phyloP scores from a whole-genome alignment of 2,113 vertebrate species.

The Rhodinocichla rosea region DNA sequence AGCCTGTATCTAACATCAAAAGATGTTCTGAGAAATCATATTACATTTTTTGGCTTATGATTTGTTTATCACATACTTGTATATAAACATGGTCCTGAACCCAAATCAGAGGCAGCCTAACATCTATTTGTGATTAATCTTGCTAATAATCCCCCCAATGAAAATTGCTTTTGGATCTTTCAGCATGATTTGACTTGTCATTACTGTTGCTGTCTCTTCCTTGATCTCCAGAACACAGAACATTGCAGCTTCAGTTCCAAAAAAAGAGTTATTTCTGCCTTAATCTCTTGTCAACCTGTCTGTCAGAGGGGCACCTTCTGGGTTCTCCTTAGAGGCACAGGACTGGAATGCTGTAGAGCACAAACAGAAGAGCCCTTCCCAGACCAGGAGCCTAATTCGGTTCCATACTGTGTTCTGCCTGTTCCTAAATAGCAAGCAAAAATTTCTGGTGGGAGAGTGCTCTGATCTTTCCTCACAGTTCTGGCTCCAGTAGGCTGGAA shows the following conservation, averaged over 20 bases:
- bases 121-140: constrained; percentile 60
- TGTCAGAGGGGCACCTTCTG: neutral
- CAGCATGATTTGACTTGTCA: constrained; percentile 44
- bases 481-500: neutral
- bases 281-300: neutral
- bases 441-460: neutral
- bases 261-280: neutral
- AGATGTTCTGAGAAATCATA: constrained; percentile 44
- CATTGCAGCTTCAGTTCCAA: neutral
- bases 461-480: neutral
- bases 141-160: constrained; percentile 15
- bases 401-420: neutral
- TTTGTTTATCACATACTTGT: constrained; percentile 54
- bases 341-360: neutral
- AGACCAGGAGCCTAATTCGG: neutral
- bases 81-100: neutral
- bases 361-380: neutral
- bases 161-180: constrained; percentile 43
- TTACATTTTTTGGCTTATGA: constrained; percentile 26
- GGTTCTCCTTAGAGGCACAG: neutral
- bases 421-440: neutral
- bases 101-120: neutral
- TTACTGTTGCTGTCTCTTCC: neutral
- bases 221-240: constrained; percentile 32
- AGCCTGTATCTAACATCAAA: constrained; percentile 59